Evolutionary conservation across 2,113 vertebrate species (phyloP), one percentile per base, ranked within the genome.

Genomic region (Psittacara wagleri): DNA sequence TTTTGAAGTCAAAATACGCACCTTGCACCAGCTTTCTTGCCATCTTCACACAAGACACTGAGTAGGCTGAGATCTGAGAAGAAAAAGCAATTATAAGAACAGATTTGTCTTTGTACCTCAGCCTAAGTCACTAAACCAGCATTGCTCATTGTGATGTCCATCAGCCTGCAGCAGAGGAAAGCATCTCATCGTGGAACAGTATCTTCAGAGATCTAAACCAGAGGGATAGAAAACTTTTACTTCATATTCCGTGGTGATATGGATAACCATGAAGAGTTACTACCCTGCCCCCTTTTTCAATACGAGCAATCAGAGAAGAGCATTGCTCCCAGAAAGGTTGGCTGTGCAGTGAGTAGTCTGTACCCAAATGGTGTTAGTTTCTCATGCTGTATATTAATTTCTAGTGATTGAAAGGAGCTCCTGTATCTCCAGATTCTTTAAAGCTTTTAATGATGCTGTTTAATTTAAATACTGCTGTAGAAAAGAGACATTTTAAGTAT

Each of bases 191-290:
- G 0, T 67, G 52, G 62, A 62, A 49, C 52, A 9, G 13, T 4
- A 28, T 67, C 74, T 68, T 59, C 54, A 54, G 61, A 41, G 77
- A 28, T 25, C 19, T 20, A 44, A 57, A 80, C 22, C 8, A 4
- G 52, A 57, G 17, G 5, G 28, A 41, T 13, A 35, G 57, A 73
- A n/a, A 10, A 37, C 7, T 29, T 39, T 33, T 35, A 27, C 28
- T 29, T 80, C 7, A 0, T 55, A 2, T 61, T 72, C n/a, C 0
- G 0, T 25, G 18, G 22, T 44, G 19, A 15, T 63, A 15, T 0
- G 2, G 41, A 17, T 24, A 15, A 85, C 49, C 22, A 4, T 10
- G 63, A 79, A 57, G 46, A 70, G 49, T 44, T 54, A 28, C 25
- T 59, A 0, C 44, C 10, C 6, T 69, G 17, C 23, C 64, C 27